Base-by-base conservation (phyloP, 1,140 invertebrate species). In the Arctopsyche grandis region DNA sequence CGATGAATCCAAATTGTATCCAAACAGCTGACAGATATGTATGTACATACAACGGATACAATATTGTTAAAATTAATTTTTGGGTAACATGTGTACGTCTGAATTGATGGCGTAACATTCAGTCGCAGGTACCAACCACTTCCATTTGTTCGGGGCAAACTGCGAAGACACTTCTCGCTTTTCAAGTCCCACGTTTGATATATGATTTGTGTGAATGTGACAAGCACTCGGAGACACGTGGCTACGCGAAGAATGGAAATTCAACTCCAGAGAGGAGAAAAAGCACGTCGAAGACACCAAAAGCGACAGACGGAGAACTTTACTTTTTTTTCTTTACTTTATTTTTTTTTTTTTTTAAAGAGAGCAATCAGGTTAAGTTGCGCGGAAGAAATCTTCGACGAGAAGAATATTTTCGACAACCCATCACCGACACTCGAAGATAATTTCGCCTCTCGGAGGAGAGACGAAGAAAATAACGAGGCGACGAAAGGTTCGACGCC, bases 171-270 rank as follows among this genome's bases (percentile, higher is more conserved):
- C 48, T 52, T 52, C 63, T 66, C 21, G 21, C 21, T 14, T 66
- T 66, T 66, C 63, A 22, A 66, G 63, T 66, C 19, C 63, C 21
- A 19, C 63, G 24, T 66, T 66, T 66, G 63, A 66, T 66, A 66
- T 66, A 66, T 66, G 63, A 66, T 24, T 66, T 12, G 63, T 24
- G 63, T 66, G 63, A 22, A 66, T 66, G 63, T 66, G 63, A 66
- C 63, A 66, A 66, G 63, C 63, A 66, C 63, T 66, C 16, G 10
- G 10, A 52, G 48, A 52, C 48, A 16, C 48, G 48, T 52, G 48
- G 48, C 48, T 1, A 52, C 16, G 48, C 48, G 16, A 52, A 52
- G 48, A 52, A 52, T 52, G 48, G 48, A 52, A 52, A 52, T 52
- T 52, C 16, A 52, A 12, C 12, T 14, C 16, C 48, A 16, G 12